phyloP scores from a whole-genome alignment of 1,140 invertebrate genomes.

The Drosophila athabasca region DNA sequence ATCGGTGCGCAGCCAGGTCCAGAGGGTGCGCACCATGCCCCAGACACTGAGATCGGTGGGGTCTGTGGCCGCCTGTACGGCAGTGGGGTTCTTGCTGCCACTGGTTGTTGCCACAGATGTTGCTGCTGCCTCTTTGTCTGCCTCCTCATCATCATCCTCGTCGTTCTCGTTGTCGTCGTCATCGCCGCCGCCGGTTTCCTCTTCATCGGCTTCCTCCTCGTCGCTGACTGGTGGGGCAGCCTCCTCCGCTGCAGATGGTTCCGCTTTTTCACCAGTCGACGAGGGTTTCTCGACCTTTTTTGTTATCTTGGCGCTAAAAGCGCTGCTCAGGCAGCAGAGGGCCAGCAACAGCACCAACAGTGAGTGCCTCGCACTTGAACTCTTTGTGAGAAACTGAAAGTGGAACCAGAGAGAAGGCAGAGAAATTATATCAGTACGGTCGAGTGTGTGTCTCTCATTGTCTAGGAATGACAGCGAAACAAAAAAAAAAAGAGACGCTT shows the following conservation, averaged over 20 bases:
- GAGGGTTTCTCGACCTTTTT: constrained; percentile 60
- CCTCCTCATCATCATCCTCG: constrained; percentile 19
- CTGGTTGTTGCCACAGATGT: background rate
- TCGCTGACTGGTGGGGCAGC: background rate
- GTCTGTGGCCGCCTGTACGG: constrained; percentile 54
- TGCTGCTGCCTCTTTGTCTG: constrained; percentile 44
- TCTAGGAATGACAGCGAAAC: constrained; percentile 36
- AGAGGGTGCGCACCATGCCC: constrained; percentile 74
- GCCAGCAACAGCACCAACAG: constrained; percentile 57
- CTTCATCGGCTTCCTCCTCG: constrained; percentile 24
- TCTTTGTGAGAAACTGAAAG: constrained; percentile 81
- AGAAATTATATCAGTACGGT: constrained; percentile 38
- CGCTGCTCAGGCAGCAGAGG: constrained; percentile 58
- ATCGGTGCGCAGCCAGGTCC: constrained; percentile 75
- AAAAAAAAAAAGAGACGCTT: constrained; percentile 24
- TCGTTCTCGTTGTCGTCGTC: constrained; percentile 35
- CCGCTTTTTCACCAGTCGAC: constrained; percentile 45
- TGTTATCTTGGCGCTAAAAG: constrained; percentile 64
- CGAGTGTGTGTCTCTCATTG: constrained; percentile 43
- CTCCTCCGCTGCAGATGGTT: constrained; percentile 24
- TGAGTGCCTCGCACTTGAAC: constrained; percentile 72
- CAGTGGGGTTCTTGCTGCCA: constrained; percentile 57
- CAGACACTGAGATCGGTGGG: constrained; percentile 75
- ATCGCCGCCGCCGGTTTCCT: constrained; percentile 29
- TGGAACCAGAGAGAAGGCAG: constrained; percentile 35